Evolutionary conservation across 2,113 vertebrate genomes (phyloP), one percentile per base, ranked within the genome.

Genomic region (Bombycilla garrulus): DNA sequence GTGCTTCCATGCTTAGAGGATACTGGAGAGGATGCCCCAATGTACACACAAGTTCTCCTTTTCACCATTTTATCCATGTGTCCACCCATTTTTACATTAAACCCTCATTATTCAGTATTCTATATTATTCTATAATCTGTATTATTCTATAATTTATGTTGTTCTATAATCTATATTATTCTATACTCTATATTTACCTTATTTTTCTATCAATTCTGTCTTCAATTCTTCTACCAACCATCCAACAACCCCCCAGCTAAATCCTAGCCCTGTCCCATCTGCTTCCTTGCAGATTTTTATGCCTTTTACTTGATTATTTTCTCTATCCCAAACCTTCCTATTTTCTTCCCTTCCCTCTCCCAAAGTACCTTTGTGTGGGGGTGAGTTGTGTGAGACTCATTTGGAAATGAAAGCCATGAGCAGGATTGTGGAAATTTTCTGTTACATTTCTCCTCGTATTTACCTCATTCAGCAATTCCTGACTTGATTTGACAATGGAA

Each of bases 401-500:
- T 69, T 62, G 51, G 66, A 42, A 71, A 58, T 7, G 33, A 81
- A 74, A 90, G 88, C 56, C 92, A 86, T 13, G 18, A 88, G 88
- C 88, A 71, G 42, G 62, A 40, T 8, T 44, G 67, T 81, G 69
- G 42, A 74, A 84, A 95, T 90, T 86, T 77, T 10, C 81, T 82
- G 58, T 80, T 53, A 44, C 79, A 36, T 25, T 81, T 71, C 77
- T 81, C 56, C 69, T 86, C 73, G 3, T 77, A 58, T 86, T 91
- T 88, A 92, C 88, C 86, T 78, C 91, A n/a, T 73, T 94, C 92
- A 84, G 60, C 94, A 93, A 45, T 66, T 93, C 81, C 76, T 17
- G 1, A 15, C 76, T 86, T 74, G 88, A 62, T 93, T 88, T 78
- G 80, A 95, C 94, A 90, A 86, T 93, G 94, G 56, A 86, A 97